These are phyloP conservation scores for Scytalopus superciliaris DNA, from an alignment of 2,113 vertebrate species.

Conservation along the genomic window DNA sequence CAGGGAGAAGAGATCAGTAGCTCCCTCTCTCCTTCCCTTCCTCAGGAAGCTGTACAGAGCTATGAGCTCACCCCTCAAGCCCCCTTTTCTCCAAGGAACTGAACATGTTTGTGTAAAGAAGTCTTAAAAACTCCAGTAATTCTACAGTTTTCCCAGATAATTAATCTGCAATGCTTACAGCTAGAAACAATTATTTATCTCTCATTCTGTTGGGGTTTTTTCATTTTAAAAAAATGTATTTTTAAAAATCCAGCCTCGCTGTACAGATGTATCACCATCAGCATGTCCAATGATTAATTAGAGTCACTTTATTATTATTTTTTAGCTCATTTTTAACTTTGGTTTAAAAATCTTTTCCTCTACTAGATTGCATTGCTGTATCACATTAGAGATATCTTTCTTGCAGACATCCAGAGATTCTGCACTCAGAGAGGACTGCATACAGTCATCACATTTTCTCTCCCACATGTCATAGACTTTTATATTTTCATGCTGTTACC, in stretches of 20 bases:
- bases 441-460: neutral
- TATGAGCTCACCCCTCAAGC: neutral
- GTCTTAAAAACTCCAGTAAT: neutral
- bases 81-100: neutral
- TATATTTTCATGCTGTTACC: constrained; percentile 8
- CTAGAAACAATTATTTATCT: neutral
- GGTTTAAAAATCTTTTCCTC: neutral
- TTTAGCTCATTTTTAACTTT: neutral
- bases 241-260: neutral
- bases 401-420: neutral
- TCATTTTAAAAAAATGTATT: neutral
- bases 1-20: neutral
- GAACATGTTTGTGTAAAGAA: neutral
- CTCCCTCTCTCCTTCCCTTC: neutral
- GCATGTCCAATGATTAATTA: neutral
- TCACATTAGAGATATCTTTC: neutral
- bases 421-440: neutral
- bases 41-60: neutral
- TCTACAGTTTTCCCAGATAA: neutral
- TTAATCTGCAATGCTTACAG: neutral
- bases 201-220: neutral
- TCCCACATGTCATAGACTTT: neutral
- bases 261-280: neutral
- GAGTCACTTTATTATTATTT: neutral
- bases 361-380: neutral